phyloP scores from a whole-genome alignment of 2,888 invertebrate genomes.

The Eulithis prunata region DNA sequence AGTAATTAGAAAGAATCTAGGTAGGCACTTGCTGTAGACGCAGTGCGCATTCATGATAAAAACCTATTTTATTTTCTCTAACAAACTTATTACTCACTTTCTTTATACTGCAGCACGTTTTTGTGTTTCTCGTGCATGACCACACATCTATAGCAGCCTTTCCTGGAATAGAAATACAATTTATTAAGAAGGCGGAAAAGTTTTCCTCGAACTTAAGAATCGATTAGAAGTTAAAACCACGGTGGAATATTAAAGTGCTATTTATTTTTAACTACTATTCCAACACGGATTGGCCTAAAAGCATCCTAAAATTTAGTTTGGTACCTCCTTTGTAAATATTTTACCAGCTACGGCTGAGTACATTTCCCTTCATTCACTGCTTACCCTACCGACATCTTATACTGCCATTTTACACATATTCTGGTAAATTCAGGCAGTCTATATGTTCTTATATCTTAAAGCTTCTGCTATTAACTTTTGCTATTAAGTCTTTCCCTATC shows the following conservation, averaged over 20 bases:
- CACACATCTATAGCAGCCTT: conserved; percentile 96
- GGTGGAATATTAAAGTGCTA: conserved; percentile 5
- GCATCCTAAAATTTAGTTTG: too few species aligned
- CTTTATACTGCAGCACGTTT: conserved; percentile 98
- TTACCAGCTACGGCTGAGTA: too few species aligned
- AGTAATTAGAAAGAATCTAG: too few species aligned
- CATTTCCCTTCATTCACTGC: too few species aligned
- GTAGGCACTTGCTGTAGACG: conserved; percentile 3
- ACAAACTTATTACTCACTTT: conserved; percentile 90
- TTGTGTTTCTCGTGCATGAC: conserved; percentile 97
- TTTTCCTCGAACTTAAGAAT: conserved; percentile 14
- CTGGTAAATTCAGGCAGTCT: too few species aligned
- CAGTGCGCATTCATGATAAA: conserved; percentile 30
- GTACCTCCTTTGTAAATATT: too few species aligned
- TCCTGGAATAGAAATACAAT: conserved; percentile 84
- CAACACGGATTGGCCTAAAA: too few species aligned
- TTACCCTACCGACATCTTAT: too few species aligned
- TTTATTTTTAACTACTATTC: conserved; percentile 8
- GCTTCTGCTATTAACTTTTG: too few species aligned
- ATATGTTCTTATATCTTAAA: too few species aligned
- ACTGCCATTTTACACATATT: too few species aligned
- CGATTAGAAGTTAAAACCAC: conserved; percentile 28
- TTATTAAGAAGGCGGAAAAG: conserved; percentile 11
- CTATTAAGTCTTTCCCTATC: too few species aligned
- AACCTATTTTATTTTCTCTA: conserved; percentile 18